phyloP scores from a whole-genome alignment of 2,888 invertebrate species.

The Melinaea marsaeus region DNA sequence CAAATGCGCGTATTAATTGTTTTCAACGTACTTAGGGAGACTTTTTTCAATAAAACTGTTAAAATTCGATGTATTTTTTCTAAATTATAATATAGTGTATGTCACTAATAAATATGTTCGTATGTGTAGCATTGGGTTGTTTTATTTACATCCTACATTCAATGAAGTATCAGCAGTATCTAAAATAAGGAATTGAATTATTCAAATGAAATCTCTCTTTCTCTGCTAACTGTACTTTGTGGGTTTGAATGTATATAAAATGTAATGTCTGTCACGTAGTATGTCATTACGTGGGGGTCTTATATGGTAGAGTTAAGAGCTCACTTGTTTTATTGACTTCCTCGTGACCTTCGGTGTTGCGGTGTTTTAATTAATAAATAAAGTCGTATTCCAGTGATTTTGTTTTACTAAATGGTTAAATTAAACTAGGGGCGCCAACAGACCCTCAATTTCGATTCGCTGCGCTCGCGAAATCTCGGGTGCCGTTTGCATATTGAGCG shows the following conservation, averaged over 20 bases:
- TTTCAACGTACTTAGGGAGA: slow-evolving; percentile 24
- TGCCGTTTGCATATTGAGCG: too few relatives aligned
- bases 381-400: too few relatives aligned
- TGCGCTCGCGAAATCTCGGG: too few relatives aligned
- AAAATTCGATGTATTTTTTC: slow-evolving; percentile 43
- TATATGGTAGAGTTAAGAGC: slow-evolving; percentile 19
- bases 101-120: slow-evolving; percentile 64
- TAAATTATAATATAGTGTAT: slow-evolving; percentile 54
- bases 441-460: too few relatives aligned
- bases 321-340: slow-evolving; percentile 18
- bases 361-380: too few relatives aligned
- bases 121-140: slow-evolving; percentile 59
- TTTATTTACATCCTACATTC: slow-evolving; percentile 42
- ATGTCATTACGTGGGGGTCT: slow-evolving; percentile 18
- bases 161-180: too few relatives aligned
- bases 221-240: slow-evolving; percentile 11
- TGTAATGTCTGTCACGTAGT: slow-evolving; percentile 15
- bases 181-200: too few relatives aligned
- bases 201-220: slow-evolving; percentile 11
- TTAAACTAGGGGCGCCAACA: too few relatives aligned
- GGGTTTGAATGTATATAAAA: slow-evolving; percentile 5
- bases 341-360: slow-evolving; percentile 20
- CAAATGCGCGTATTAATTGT: slow-evolving; percentile 23
- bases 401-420: too few relatives aligned
- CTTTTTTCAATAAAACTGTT: slow-evolving; percentile 21